A percentile compares a stretch with the other conserved stretches of the same genome.
Conservation (phyloP, 2,113 vertebrate genomes). For the Mus pahari region DNA sequence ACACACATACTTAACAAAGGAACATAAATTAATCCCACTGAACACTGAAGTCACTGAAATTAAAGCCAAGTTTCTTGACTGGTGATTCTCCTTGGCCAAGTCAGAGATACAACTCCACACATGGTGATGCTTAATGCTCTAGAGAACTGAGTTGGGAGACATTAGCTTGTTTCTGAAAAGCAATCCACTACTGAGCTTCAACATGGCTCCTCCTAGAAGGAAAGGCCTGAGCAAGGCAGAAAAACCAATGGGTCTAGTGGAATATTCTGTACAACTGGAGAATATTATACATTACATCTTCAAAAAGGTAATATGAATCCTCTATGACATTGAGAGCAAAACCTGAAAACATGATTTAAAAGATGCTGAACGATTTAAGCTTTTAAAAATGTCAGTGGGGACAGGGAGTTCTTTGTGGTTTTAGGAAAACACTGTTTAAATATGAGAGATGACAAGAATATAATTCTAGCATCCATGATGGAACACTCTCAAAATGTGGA, state of each 20-base stretch:
- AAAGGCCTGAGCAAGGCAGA: not conserved
- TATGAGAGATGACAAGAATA: not conserved
- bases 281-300: not conserved
- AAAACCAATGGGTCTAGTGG: not conserved
- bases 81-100: conserved; percentile 34
- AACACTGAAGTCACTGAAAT: conserved; percentile 58
- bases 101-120: not conserved
- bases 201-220: not conserved
- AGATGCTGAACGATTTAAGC: not conserved
- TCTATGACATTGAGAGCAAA: not conserved
- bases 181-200: not conserved
- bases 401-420: not conserved
- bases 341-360: not conserved
- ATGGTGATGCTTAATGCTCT: conserved; percentile 23
- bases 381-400: not conserved
- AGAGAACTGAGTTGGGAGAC: not conserved
- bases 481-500: conserved; percentile 28
- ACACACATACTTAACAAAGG: conserved; percentile 71
- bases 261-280: not conserved
- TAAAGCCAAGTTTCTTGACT: conserved; percentile 71
- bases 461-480: not conserved
- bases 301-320: not conserved
- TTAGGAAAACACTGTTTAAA: not conserved
- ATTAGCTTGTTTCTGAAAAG: conserved; percentile 5
- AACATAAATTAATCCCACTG: conserved; percentile 55